A percentile compares a stretch with the other conserved stretches of the same genome.
phyloP scores from a whole-genome alignment of 2,113 vertebrate genomes.

The Brachypteracias leptosomus region DNA sequence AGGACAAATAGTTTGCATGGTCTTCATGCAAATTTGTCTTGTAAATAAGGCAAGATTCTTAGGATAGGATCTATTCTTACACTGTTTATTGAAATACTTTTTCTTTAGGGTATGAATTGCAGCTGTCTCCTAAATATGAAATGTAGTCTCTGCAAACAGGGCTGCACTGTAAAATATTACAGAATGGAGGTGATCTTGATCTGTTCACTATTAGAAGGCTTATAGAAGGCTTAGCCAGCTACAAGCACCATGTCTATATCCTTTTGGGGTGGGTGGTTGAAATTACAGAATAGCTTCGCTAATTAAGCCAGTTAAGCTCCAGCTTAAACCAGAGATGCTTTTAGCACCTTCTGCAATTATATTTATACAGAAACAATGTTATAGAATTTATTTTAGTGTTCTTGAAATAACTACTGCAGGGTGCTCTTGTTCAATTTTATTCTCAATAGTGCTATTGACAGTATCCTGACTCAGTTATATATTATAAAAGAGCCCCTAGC shows the following conservation, averaged over 20 bases:
- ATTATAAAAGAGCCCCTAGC: conserved; percentile 8
- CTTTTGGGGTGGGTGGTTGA: neutral
- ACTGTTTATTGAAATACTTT: neutral
- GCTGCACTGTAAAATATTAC: neutral
- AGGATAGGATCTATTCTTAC: neutral
- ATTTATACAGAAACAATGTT: conserved; percentile 3
- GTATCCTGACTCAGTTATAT: neutral
- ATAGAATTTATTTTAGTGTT: neutral
- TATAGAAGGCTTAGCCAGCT: neutral
- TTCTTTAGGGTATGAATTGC: neutral
- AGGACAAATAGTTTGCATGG: neutral
- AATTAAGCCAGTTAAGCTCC: conserved; percentile 4
- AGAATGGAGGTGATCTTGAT: neutral
- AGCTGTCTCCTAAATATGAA: neutral
- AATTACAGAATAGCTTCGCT: neutral
- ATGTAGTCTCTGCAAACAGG: neutral
- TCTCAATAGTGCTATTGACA: neutral
- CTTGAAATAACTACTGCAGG: conserved; percentile 29
- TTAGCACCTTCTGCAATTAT: neutral
- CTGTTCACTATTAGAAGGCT: neutral
- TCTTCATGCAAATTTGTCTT: neutral
- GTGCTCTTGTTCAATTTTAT: neutral
- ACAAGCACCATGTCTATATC: neutral
- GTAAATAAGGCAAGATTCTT: neutral
- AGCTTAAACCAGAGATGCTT: conserved; percentile 43